A percentile compares a stretch with the other conserved stretches of the same genome.
These are phyloP conservation scores for Cricetomys ansorgei DNA, from an alignment of 2,113 vertebrate species.

Conservation along the genomic window DNA sequence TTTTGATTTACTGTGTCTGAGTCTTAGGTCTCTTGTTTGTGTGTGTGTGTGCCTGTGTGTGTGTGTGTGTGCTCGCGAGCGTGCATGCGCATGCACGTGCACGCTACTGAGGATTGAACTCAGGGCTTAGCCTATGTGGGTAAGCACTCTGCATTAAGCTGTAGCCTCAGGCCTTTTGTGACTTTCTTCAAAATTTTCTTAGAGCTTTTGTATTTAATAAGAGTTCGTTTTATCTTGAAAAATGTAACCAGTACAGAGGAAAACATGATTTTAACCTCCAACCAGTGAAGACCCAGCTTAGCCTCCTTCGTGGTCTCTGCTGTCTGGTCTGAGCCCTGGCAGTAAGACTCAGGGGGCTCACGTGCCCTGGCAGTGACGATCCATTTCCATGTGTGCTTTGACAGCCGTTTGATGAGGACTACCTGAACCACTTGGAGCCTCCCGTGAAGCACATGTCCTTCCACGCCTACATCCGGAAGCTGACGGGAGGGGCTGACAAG, in stretches of 20 bases:
- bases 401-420: conserved; percentile 99
- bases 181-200: background rate
- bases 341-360: background rate
- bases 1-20: conserved; percentile 14
- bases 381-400: conserved; percentile 55
- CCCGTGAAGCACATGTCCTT: conserved; percentile 99
- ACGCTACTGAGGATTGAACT: background rate
- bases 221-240: background rate
- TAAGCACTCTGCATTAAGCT: background rate
- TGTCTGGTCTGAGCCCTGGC: conserved; percentile 57
- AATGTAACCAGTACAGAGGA: background rate
- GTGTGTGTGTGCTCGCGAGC: background rate
- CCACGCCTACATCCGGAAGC: conserved; percentile 98
- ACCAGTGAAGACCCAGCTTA: background rate
- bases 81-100: background rate
- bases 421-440: conserved; percentile 98
- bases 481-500: conserved; percentile 99
- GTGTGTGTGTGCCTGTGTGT: background rate
- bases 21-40: background rate
- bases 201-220: background rate
- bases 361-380: conserved; percentile 67
- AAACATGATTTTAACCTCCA: background rate
- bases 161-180: background rate
- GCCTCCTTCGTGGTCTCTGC: accelerated
- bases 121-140: background rate